Evolutionary conservation across 2,888 invertebrate species (phyloP).

Genomic region (Thereva unica): DNA sequence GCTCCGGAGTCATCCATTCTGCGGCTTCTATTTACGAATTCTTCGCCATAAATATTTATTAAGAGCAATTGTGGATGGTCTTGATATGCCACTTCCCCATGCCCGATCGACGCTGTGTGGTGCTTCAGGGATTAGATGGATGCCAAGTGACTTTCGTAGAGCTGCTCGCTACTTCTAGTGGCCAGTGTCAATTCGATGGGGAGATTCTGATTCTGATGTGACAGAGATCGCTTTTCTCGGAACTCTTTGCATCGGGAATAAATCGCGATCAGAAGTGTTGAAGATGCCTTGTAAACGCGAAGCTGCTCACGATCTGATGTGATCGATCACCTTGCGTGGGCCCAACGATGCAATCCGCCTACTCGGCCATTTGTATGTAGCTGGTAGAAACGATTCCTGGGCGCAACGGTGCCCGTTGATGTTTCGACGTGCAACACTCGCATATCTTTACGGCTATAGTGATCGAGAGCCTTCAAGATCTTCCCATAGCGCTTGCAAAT

Average conservation of each 20-base stretch:
- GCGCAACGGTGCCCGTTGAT: constrained; percentile 11
- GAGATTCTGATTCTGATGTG: no score
- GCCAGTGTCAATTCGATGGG: not conserved
- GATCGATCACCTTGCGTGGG: constrained; percentile 26
- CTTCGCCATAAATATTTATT: constrained; percentile 40
- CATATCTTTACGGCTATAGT: constrained; percentile 17
- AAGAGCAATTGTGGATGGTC: constrained; percentile 37
- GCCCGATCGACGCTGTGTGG: constrained; percentile 9
- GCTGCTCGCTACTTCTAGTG: not conserved
- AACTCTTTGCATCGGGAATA: no score
- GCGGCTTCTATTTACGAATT: constrained; percentile 34
- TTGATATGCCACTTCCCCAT: not conserved
- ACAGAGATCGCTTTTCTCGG: no score
- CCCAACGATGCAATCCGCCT: constrained; percentile 24
- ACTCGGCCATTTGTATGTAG: constrained; percentile 6
- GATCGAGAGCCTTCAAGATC: constrained; percentile 19
- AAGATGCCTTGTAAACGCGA: constrained; percentile 16
- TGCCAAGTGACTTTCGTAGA: not conserved
- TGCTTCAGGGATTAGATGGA: not conserved
- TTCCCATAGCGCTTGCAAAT: constrained; percentile 21
- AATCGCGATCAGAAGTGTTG: constrained; percentile 14
- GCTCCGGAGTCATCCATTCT: constrained; percentile 24
- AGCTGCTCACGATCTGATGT: constrained; percentile 24
- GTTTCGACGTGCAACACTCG: constrained; percentile 19
- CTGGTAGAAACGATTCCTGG: constrained; percentile 2